These are phyloP conservation scores for Chirona hameri DNA, from an alignment of 2,888 invertebrate genomes.

Conservation along the genomic window DNA sequence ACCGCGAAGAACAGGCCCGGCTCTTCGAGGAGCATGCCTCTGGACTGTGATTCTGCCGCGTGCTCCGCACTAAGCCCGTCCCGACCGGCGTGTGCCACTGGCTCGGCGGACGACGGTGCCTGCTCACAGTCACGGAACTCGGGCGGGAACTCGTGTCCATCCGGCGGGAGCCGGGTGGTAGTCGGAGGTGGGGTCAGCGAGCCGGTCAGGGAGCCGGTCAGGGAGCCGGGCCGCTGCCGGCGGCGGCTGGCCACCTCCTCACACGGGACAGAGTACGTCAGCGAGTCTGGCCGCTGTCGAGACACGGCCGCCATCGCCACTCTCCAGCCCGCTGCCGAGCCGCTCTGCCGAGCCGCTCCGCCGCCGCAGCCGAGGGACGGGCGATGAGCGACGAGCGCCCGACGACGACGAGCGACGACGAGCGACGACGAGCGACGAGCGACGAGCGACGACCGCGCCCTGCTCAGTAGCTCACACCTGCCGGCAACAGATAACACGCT, in stretches of 20 bases:
- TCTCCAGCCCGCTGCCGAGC: too few species aligned
- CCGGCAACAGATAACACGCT: background rate
- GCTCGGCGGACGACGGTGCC: slow-evolving; percentile 51
- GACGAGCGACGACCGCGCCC: too few species aligned
- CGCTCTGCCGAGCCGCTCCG: too few species aligned
- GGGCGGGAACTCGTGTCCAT: slow-evolving; percentile 75
- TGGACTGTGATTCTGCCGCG: background rate
- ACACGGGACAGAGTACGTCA: background rate
- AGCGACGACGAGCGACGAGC: too few species aligned
- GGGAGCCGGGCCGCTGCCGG: background rate
- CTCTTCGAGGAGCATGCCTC: background rate
- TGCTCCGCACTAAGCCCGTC: background rate
- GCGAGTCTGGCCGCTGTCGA: background rate
- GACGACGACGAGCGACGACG: too few species aligned
- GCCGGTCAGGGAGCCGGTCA: background rate
- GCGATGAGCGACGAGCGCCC: too few species aligned
- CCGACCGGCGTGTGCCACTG: background rate
- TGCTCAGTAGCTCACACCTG: background rate
- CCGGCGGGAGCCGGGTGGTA: slow-evolving; percentile 70
- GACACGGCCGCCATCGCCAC: background rate
- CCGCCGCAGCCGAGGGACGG: too few species aligned
- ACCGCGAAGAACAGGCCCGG: too few species aligned
- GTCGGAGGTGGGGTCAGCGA: slow-evolving; percentile 44
- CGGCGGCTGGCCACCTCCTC: background rate
- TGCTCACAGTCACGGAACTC: slow-evolving; percentile 50